Base-by-base conservation (phyloP, 2,888 invertebrate species). In the Lasioglossum pauxillum region DNA sequence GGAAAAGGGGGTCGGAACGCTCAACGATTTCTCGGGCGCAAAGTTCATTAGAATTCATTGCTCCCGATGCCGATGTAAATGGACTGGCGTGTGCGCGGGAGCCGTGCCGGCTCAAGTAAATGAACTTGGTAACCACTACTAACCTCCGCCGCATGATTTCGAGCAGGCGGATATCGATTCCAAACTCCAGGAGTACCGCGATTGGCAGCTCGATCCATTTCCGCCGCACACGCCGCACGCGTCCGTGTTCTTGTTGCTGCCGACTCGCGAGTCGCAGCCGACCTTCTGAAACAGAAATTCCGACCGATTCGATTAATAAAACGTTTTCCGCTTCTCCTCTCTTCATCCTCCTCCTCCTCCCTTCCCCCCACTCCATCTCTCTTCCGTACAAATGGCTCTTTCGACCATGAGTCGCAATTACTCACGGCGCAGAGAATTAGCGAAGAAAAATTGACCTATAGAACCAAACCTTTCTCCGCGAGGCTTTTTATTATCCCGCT, bases 111-210 rank as follows among this genome's bases (percentile, higher is more conserved):
- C 78, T 53, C 67, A 74, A 86, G 84, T 84, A 86, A 87, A 90
- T 90, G 87, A 89, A 87, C 85, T 88, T 87, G 76, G 78, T 86
- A 90, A 89, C 80, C 90, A 60, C 75, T 85, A 95, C 97, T 96
- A 96, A 99, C 99, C 99, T 96, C 98, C 98, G 81, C 99, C 99
- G 95, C 99, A 99, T 79, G 98, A 98, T 85, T 97, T 98, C 10
- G 99, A 98, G 95, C 99, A 99, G 83, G 98, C 96, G 2, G 98
- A 98, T 91, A 98, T 97, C 88, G 97, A 97, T 80, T 97, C 97
- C 89, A 98, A 97, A 91, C 97, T 97, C 99, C 99, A 99, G 94
- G 97, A 97, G 96, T 98, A 98, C 88, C 98, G 96, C 64, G 98
- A 97, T 92, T 97, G 96, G 95, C 99, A 99, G 75, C 98, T 97